These are phyloP conservation scores for Rhinichthys osculus DNA, from an alignment of 2,797 vertebrate species.

Conservation along the genomic window DNA sequence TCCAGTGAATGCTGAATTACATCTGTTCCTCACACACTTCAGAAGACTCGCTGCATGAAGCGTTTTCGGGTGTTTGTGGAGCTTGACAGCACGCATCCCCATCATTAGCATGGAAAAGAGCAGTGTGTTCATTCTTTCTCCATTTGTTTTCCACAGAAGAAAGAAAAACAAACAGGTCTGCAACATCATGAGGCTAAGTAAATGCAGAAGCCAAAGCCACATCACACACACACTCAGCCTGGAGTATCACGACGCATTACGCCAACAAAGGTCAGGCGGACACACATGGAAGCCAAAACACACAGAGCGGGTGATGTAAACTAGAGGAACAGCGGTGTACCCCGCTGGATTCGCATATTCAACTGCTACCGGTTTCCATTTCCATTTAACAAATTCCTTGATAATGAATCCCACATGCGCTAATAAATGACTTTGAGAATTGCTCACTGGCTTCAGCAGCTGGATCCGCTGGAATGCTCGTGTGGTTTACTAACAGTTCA, in stretches of 20 bases:
- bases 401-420: slow-evolving; percentile 73
- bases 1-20: neutral
- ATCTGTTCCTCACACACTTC: neutral
- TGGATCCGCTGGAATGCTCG: slow-evolving; percentile 62
- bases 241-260: slow-evolving; percentile 73
- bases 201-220: slow-evolving; percentile 76
- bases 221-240: slow-evolving; percentile 80
- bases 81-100: neutral
- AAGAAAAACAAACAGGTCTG: slow-evolving; percentile 34
- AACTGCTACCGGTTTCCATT: slow-evolving; percentile 81
- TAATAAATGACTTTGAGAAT: slow-evolving; percentile 73
- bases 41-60: neutral
- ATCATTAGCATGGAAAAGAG: neutral
- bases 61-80: neutral
- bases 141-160: slow-evolving; percentile 25
- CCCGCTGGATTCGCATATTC: slow-evolving; percentile 61
- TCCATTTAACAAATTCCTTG: slow-evolving; percentile 67
- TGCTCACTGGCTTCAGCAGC: slow-evolving; percentile 65
- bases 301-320: slow-evolving; percentile 75
- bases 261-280: slow-evolving; percentile 71
- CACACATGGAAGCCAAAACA: slow-evolving; percentile 62
- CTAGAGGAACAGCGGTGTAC: slow-evolving; percentile 71
- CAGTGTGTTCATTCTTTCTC: slow-evolving; percentile 9
- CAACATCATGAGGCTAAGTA: slow-evolving; percentile 52
- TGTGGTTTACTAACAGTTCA: slow-evolving; percentile 67